Percentiles rank a stretch among this genome's conserved stretches.
Conservation (phyloP, 2,797 vertebrate genomes). For the Phoeniculus purpureus region DNA sequence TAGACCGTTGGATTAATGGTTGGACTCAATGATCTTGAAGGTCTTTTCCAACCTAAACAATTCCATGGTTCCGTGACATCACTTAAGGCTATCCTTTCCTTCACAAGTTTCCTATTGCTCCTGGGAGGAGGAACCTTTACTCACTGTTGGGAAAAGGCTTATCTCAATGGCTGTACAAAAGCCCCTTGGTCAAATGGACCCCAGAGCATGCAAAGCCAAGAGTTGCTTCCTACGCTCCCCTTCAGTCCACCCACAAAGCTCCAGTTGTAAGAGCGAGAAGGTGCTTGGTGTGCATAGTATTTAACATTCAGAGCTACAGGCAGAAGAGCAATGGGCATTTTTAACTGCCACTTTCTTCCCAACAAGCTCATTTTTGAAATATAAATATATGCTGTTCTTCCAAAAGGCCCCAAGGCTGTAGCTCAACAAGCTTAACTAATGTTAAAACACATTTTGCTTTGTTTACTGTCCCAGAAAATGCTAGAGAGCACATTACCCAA, state of each 20-base stretch:
- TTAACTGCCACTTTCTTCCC: background rate
- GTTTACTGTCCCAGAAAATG: slow-evolving; percentile 5
- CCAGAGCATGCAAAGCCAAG: background rate
- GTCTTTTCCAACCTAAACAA: too few relatives aligned
- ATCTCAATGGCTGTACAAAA: background rate
- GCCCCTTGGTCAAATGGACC: background rate
- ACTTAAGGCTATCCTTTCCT: background rate
- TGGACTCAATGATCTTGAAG: too few relatives aligned
- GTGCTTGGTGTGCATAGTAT: background rate
- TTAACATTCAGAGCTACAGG: background rate
- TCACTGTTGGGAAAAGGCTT: background rate
- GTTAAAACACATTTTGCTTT: slow-evolving; percentile 19
- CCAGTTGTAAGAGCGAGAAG: accelerated
- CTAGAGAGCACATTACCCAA: background rate
- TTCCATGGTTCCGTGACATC: too few relatives aligned
- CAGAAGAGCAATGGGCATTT: slow-evolving; percentile 2
- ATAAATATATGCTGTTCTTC: slow-evolving; percentile 23
- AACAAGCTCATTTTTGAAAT: background rate
- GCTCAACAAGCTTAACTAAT: slow-evolving; percentile 16
- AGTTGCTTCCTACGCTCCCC: background rate
- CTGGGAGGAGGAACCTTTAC: background rate
- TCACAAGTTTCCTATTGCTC: background rate
- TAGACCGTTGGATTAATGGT: too few relatives aligned
- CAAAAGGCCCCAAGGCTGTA: background rate
- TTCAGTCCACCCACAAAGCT: background rate